These are phyloP conservation scores for Archocentrus centrarchus DNA, from an alignment of 2,113 vertebrate species.

Conservation along the genomic window DNA sequence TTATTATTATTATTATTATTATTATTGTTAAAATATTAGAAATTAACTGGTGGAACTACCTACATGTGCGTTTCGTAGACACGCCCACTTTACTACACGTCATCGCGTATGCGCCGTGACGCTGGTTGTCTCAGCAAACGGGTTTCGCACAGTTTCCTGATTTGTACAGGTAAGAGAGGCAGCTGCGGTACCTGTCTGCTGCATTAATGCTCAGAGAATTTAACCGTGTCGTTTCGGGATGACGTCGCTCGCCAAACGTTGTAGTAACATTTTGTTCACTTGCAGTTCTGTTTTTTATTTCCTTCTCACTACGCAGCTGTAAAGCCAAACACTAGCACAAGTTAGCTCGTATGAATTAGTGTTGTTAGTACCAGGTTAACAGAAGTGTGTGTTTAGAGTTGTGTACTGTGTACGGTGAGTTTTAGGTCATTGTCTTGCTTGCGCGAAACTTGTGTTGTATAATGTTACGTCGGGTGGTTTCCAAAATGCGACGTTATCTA, in stretches of 20 bases:
- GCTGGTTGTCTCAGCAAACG: neutral
- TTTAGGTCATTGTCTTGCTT: neutral
- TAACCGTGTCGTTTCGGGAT: neutral
- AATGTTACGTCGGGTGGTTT: neutral
- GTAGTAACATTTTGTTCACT: neutral
- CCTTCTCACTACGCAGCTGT: neutral
- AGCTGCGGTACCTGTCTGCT: neutral
- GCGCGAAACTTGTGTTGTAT: neutral
- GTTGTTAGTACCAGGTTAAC: neutral
- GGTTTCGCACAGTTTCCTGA: neutral
- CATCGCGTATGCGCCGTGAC: constrained; percentile 28
- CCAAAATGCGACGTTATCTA: neutral
- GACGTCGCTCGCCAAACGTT: neutral
- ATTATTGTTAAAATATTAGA: neutral
- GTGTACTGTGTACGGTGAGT: neutral
- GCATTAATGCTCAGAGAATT: neutral
- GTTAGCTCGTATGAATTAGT: neutral
- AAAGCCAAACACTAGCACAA: neutral
- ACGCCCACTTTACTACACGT: neutral
- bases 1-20: neutral
- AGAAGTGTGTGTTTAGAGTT: neutral
- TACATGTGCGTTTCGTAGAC: neutral
- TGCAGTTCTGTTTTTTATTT: neutral
- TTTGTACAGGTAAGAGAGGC: constrained; percentile 38
- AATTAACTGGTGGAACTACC: neutral